phyloP scores from a whole-genome alignment of 1,140 invertebrate species.

The Stegodyphus dumicola region DNA sequence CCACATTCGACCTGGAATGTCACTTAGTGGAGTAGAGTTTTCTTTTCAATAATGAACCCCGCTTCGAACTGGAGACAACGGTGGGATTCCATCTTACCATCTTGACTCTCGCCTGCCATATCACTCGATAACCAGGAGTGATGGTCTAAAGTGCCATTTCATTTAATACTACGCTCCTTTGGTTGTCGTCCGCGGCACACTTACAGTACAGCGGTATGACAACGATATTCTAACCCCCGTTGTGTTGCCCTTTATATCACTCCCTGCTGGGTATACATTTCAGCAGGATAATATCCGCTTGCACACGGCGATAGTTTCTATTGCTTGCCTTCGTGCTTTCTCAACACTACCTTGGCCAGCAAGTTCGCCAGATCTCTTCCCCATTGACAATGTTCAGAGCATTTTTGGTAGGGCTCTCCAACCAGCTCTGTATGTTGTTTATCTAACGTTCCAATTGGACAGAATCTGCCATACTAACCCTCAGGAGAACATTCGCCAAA shows the following conservation, averaged over 20 bases:
- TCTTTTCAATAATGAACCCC: neutral
- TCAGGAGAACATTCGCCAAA: neutral
- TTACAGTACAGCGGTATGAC: neutral
- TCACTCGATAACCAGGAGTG: neutral
- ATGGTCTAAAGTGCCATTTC: neutral
- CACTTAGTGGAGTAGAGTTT: neutral
- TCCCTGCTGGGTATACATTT: neutral
- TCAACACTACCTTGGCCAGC: neutral
- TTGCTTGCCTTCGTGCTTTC: neutral
- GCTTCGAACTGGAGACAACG: neutral
- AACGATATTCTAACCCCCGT: neutral
- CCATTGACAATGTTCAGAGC: neutral
- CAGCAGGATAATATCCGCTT: neutral
- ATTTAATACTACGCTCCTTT: neutral
- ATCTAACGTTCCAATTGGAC: neutral
- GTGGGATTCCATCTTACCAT: neutral
- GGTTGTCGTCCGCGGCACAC: neutral
- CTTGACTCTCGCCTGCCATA: neutral
- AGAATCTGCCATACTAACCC: neutral
- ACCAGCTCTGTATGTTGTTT: neutral
- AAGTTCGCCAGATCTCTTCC: neutral
- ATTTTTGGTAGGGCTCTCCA: neutral
- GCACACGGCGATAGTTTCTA: neutral
- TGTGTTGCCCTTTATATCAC: neutral
- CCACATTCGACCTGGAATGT: neutral